Evolutionary conservation across 35 echinoderm and acorn worm species (phyloP), one percentile per base, ranked within the genome.

Genomic region (Apostichopus parvimensis): DNA sequence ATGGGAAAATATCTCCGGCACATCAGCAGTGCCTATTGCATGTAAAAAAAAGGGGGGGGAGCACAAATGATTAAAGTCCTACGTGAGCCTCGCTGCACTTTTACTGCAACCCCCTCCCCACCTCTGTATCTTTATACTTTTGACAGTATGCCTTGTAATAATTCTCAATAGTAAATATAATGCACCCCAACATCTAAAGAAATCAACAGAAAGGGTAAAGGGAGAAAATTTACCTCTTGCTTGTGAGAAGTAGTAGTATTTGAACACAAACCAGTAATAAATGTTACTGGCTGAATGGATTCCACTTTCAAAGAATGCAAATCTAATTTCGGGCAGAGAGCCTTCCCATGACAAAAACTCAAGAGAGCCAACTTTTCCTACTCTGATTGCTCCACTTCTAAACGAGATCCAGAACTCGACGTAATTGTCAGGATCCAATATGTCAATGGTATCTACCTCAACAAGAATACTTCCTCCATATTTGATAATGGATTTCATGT

Each of bases 211-310:
- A 82, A 82, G 28, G 9, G 14, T 54, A 52, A 82, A 57, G 12
- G 11, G 8, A 45, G 8, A 78, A 45, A 68, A 28, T 24, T 21
- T 90, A 90, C 88, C 88, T 23, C 14, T 75, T 25, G 88, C 88
- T 56, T 90, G 25, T 77, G 88, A 90, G 73, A 77, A 90, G 72
- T 58, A 90, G 68, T 53, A 90, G 24, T 77, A 90, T 52, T 90
- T 90, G 70, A 24, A 77, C 7, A 77, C 23, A 9, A 57, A 76
- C 88, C 88, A 90, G 53, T 90, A 90, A 52, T 90, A 90, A 12
- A 90, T 56, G 11, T 6, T 26, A 17, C 20, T 52, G 8, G 25
- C 17, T 10, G 12, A 20, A 57, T 64, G 88, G 13, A 77, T 10
- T 9, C 88, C 88, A 23, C 28, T 55, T 10, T 77, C 9, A 54